Evolutionary conservation across 2,113 vertebrate species (phyloP), one percentile per base, ranked within the genome.

Genomic region (Sylvia atricapilla): DNA sequence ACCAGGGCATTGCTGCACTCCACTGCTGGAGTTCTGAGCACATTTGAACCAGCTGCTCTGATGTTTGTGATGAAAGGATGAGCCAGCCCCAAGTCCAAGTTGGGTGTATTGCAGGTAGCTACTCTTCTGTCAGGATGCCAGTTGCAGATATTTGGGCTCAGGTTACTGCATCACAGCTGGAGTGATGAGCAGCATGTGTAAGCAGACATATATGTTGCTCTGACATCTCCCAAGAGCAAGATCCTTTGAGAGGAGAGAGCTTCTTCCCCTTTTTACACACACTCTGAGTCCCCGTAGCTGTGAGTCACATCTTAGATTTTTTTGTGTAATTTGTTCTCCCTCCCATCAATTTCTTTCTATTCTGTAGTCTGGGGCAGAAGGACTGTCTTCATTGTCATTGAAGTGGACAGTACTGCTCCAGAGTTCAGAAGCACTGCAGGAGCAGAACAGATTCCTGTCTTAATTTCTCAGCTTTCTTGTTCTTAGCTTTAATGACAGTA

Each of bases 121-220:
- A 50, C 30, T 67, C 27, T 53, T 82, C 47, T 43, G 9, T 66
- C 39, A 78, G 37, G 33, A 89, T 37, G 41, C 53, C 28, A 46
- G 23, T 68, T 5, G 15, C 7, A 70, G n/a, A 10, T 70, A 20
- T 24, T 53, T 41, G 17, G 22, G 16, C 41, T 58, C 25, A 23
- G 50, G 15, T 62, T 41, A 25, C 27, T 79, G 50, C 8, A 9
- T 66, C 52, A 39, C 39, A 79, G 6, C 30, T 31, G 27, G 25
- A 75, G 35, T 2, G 1, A 33, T 37, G 9, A 67, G 35, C 49
- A 69, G 39, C 19, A 30, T 1, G 0, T 7, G 5, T 21, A 43
- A 12, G 60, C 15, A 13, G 23, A 46, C 0, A 1, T 6, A 13
- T n/a, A 6, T 56, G 9, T 69, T 9, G 2, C 14, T 68, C 23